phyloP scores from a whole-genome alignment of 2,888 invertebrate genomes.

The Eristalis intricaria region DNA sequence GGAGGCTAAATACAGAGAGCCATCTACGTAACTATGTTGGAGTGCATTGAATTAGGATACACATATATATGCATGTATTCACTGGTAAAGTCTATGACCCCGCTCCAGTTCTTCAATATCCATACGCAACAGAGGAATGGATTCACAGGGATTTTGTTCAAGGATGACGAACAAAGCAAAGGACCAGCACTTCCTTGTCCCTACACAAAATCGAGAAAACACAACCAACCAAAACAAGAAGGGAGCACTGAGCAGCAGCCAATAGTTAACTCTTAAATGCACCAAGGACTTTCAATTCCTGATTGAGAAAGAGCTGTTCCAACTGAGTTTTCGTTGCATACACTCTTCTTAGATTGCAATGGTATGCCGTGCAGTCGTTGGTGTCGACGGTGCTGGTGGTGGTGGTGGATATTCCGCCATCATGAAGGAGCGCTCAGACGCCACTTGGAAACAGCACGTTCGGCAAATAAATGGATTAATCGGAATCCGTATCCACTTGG shows the following conservation, averaged over 20 bases:
- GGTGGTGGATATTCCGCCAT: neutral
- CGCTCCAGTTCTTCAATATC: constrained; percentile 23
- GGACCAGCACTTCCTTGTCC: neutral
- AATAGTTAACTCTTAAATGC: constrained; percentile 19
- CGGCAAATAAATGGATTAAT: constrained; percentile 44
- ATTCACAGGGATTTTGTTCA: neutral
- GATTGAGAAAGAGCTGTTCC: neutral
- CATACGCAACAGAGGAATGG: neutral
- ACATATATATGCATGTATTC: neutral
- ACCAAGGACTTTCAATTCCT: constrained; percentile 6
- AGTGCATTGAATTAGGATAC: neutral
- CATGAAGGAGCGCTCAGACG: neutral
- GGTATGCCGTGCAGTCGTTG: neutral
- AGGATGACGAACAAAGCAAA: constrained; percentile 22
- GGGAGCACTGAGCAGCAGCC: neutral
- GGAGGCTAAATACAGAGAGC: neutral
- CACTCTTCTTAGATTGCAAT: neutral
- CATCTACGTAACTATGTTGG: neutral
- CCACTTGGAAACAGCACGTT: constrained; percentile 47
- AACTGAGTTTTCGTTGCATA: neutral
- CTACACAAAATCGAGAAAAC: neutral
- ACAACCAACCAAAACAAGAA: neutral
- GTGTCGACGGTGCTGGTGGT: neutral
- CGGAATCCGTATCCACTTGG: constrained; percentile 42
- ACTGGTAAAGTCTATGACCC: constrained; percentile 18